Conservation (phyloP, 2,888 invertebrate genomes). For the Notodonta dromedarius region DNA sequence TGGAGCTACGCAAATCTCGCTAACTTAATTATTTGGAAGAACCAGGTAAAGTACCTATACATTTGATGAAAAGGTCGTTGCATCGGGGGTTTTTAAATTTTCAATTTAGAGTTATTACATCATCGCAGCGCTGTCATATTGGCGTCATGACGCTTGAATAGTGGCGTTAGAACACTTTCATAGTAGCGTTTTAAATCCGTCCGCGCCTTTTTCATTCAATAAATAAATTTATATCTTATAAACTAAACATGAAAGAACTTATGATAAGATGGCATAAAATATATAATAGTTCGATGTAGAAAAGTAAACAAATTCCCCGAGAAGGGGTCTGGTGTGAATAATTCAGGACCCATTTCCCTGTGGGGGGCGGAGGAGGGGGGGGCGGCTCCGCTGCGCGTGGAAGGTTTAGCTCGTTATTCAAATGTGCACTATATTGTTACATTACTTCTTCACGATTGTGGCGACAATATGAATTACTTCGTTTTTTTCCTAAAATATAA, state of each 20-base stretch:
- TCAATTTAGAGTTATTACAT: too few species aligned
- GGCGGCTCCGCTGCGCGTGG: not conserved
- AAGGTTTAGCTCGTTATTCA: not conserved
- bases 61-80: too few species aligned
- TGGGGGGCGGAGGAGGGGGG: too few species aligned
- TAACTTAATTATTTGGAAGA: too few species aligned
- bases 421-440: not conserved
- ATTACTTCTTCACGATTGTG: not conserved
- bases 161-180: too few species aligned
- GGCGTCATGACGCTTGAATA: too few species aligned
- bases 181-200: too few species aligned
- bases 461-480: not conserved
- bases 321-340: slow-evolving; percentile 5
- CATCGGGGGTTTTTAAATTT: too few species aligned
- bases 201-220: too few species aligned
- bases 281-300: slow-evolving; percentile 5
- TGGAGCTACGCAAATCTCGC: too few species aligned
- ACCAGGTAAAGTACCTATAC: too few species aligned
- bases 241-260: not conserved
- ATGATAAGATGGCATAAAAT: slow-evolving; percentile 12
- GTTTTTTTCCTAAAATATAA: not conserved
- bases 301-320: slow-evolving; percentile 4
- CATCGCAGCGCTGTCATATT: too few species aligned
- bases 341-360: slow-evolving; percentile 1
- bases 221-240: not conserved